Conservation (phyloP, 2,797 vertebrate species). For the Picus viridis region DNA sequence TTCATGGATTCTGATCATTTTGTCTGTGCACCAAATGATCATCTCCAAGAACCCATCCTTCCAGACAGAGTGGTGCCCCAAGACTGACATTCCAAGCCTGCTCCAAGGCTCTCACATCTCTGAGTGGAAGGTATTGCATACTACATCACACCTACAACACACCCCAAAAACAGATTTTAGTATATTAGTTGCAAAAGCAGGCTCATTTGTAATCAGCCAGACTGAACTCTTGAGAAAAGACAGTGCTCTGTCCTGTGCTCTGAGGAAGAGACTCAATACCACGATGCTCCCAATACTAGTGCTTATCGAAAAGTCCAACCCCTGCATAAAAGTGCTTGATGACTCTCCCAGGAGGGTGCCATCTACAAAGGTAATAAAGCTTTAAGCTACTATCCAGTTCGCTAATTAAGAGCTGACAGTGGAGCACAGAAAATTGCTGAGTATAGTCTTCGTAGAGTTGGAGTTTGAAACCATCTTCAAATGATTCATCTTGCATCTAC, state of each 20-base stretch:
- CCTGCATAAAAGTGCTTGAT: accelerated
- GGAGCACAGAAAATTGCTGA: neutral
- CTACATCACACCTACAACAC: neutral
- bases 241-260: accelerated
- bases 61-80: neutral
- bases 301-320: neutral
- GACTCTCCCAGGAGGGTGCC: neutral
- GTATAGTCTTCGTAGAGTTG: neutral
- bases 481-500: neutral
- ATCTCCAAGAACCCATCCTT: neutral
- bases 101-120: neutral
- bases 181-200: accelerated
- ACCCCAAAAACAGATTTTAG: neutral
- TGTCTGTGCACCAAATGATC: neutral
- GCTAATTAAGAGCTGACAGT: neutral
- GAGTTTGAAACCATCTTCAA: neutral
- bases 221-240: neutral
- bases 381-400: neutral
- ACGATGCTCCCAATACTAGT: accelerated
- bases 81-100: neutral
- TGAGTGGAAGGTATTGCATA: accelerated
- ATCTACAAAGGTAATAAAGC: neutral
- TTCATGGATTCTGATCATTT: neutral
- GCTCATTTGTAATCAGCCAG: neutral
- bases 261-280: accelerated